phyloP scores from a whole-genome alignment of 2,888 invertebrate species.

The Drosophila peninsularis region DNA sequence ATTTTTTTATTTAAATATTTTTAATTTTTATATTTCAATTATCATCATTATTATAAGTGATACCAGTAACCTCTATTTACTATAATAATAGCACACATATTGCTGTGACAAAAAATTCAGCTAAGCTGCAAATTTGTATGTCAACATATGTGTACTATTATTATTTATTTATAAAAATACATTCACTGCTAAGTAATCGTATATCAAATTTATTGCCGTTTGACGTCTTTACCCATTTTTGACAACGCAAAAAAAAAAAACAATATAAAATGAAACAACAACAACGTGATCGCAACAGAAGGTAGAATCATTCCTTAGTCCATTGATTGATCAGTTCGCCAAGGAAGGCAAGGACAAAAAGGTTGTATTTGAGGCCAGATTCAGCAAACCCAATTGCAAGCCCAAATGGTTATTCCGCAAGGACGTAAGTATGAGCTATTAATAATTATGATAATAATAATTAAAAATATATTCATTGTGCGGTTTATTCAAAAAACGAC shows the following conservation, averaged over 20 bases:
- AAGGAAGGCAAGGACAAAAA: conserved; percentile 98
- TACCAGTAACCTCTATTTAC: conserved; percentile 13
- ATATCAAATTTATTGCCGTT: conserved; percentile 65
- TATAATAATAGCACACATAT: conserved; percentile 16
- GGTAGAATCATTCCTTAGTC: conserved; percentile 96
- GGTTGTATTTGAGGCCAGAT: conserved; percentile 96
- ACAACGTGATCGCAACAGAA: conserved; percentile 87
- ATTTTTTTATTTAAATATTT: not conserved
- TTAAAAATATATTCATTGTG: no score
- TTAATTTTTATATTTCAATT: conserved; percentile 1
- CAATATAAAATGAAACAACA: conserved; percentile 14
- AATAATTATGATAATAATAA: not conserved
- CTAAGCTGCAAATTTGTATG: not conserved
- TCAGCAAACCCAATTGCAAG: conserved; percentile 97
- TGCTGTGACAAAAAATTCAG: conserved; percentile 3
- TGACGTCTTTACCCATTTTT: conserved; percentile 84
- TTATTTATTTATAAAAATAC: conserved; percentile 10
- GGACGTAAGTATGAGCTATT: conserved; percentile 89
- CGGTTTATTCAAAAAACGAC: no score
- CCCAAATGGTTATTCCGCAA: conserved; percentile 96
- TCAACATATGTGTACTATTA: conserved; percentile 23
- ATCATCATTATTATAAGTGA: conserved; percentile 5
- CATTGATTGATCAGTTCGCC: conserved; percentile 96
- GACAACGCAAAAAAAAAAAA: conserved; percentile 77
- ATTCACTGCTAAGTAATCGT: conserved; percentile 47